Percentiles rank a stretch among this genome's conserved stretches.
These are phyloP conservation scores for Stenodema calcarata DNA, from an alignment of 2,888 invertebrate genomes.

Conservation along the genomic window DNA sequence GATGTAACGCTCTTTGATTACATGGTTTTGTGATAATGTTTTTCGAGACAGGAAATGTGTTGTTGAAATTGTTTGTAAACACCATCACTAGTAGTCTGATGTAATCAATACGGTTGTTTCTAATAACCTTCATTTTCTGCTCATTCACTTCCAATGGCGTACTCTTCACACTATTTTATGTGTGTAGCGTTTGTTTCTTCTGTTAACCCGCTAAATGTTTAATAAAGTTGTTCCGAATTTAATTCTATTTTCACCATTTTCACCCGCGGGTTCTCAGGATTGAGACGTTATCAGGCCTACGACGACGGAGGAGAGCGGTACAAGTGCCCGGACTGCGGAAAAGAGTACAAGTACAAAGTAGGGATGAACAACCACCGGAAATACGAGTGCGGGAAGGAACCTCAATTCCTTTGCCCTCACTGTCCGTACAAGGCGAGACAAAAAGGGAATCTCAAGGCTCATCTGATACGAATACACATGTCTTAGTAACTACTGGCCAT, in stretches of 20 bases:
- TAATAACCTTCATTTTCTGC: too few species aligned
- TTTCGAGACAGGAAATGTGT: too few species aligned
- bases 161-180: too few species aligned
- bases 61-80: too few species aligned
- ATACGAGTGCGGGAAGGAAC: conserved; percentile 52
- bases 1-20: too few species aligned
- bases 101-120: too few species aligned
- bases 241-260: not conserved
- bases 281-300: not conserved
- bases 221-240: not conserved
- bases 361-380: conserved; percentile 56
- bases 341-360: conserved; percentile 54
- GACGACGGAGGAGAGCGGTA: not conserved
- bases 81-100: too few species aligned
- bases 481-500: not conserved
- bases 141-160: too few species aligned
- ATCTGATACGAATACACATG: conserved; percentile 10
- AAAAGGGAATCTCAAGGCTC: conserved; percentile 55
- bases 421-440: conserved; percentile 63
- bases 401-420: conserved; percentile 62
- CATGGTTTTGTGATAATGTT: too few species aligned
- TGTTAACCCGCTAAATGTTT: not conserved
- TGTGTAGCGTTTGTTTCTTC: not conserved
- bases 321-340: conserved; percentile 58
- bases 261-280: not conserved